Percentiles rank a stretch among this genome's conserved stretches.
Conservation (phyloP, 1,140 invertebrate genomes). For the Adelges cooleyi region DNA sequence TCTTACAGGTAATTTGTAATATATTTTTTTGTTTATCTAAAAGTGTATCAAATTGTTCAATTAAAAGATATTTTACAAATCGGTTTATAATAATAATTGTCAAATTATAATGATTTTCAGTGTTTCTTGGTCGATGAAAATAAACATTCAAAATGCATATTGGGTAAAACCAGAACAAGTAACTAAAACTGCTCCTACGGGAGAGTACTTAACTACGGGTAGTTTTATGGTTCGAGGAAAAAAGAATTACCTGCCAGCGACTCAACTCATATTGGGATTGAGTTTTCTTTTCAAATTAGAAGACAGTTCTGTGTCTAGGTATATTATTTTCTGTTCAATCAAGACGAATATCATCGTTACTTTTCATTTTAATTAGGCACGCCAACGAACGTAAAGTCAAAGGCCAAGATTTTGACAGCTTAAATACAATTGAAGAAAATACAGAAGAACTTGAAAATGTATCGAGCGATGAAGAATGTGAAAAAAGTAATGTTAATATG, state of each 20-base stretch:
- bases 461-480: slow-evolving; percentile 38
- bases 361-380: neutral
- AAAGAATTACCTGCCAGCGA: slow-evolving; percentile 91
- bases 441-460: slow-evolving; percentile 33
- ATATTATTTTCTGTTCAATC: neutral
- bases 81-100: neutral
- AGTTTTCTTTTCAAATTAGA: slow-evolving; percentile 84
- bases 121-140: slow-evolving; percentile 93
- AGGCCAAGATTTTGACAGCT: neutral
- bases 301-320: slow-evolving; percentile 46
- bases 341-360: no score
- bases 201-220: slow-evolving; percentile 89
- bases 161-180: slow-evolving; percentile 95
- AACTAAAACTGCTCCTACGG: slow-evolving; percentile 94
- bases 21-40: neutral
- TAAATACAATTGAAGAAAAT: slow-evolving; percentile 34
- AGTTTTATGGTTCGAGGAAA: slow-evolving; percentile 98
- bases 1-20: slow-evolving; percentile 64
- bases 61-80: no score
- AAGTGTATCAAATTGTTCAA: no score
- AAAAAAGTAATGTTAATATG: neutral
- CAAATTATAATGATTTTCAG: slow-evolving; percentile 41
- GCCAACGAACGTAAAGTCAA: slow-evolving; percentile 13
- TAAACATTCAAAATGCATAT: slow-evolving; percentile 78
- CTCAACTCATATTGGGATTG: slow-evolving; percentile 84